These are phyloP conservation scores for Drosophila ananassae DNA, from an alignment of 1,140 invertebrate genomes.

Conservation along the genomic window DNA sequence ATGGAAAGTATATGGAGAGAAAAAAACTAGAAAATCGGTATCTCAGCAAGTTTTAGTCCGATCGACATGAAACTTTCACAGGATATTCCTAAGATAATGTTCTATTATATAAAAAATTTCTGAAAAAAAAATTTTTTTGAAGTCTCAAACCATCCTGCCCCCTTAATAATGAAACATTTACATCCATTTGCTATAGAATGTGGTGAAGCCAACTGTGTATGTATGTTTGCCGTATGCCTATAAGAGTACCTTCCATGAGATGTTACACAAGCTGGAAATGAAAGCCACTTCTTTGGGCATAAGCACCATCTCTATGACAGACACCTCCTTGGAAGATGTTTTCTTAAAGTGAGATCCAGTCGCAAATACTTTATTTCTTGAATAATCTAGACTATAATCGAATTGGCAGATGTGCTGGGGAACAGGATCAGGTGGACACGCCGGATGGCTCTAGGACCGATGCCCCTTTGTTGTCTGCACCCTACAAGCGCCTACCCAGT, in stretches of 20 bases:
- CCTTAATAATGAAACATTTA: not conserved
- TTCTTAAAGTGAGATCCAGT: conserved; percentile 89
- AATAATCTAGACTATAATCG: not conserved
- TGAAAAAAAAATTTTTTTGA: too few relatives aligned
- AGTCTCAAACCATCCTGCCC: too few relatives aligned
- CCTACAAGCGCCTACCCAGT: conserved; percentile 41
- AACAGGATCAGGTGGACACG: conserved; percentile 70
- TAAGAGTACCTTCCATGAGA: conserved; percentile 84
- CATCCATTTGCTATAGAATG: conserved; percentile 65
- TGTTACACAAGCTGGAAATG: conserved; percentile 88
- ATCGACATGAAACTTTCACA: too few relatives aligned
- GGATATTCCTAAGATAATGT: too few relatives aligned
- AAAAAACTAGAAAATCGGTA: too few relatives aligned
- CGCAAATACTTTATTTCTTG: not conserved
- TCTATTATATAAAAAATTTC: too few relatives aligned
- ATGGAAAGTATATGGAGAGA: too few relatives aligned
- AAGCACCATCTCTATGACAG: conserved; percentile 90
- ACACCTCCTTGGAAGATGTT: conserved; percentile 94
- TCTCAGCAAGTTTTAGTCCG: too few relatives aligned
- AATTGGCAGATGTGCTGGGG: conserved; percentile 59
- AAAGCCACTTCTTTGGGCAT: conserved; percentile 87
- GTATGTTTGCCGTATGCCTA: conserved; percentile 85
- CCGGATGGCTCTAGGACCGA: conserved; percentile 40
- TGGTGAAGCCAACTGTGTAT: conserved; percentile 84
- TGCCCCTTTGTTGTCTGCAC: conserved; percentile 28